Evolutionary conservation across 2,888 invertebrate genomes (phyloP).

Genomic region (Ectropis crepuscularia): DNA sequence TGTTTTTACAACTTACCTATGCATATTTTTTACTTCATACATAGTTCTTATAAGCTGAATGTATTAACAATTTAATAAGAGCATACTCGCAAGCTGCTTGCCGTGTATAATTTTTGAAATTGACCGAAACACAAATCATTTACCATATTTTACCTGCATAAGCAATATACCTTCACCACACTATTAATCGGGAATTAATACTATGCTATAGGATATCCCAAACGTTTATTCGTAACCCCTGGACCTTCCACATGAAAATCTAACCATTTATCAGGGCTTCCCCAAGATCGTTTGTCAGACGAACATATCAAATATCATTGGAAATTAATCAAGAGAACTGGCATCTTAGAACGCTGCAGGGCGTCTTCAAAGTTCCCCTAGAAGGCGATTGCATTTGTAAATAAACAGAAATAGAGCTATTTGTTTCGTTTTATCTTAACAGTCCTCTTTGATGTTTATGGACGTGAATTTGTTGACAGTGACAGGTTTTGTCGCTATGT

Average conservation of each 20-base stretch:
- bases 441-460: slow-evolving; percentile 37
- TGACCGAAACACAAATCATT: too few species aligned
- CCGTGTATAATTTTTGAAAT: too few species aligned
- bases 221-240: slow-evolving; percentile 62
- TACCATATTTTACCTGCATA: not conserved
- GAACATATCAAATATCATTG: slow-evolving; percentile 80
- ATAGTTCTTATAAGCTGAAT: too few species aligned
- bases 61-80: too few species aligned
- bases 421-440: slow-evolving; percentile 40
- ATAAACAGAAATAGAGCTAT: slow-evolving; percentile 39
- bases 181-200: slow-evolving; percentile 54
- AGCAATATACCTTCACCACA: not conserved
- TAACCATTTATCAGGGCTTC: slow-evolving; percentile 76
- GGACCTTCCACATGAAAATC: slow-evolving; percentile 70
- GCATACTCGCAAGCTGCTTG: too few species aligned
- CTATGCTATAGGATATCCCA: slow-evolving; percentile 60
- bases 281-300: slow-evolving; percentile 64
- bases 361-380: slow-evolving; percentile 48
- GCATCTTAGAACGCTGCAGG: slow-evolving; percentile 50
- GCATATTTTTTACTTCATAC: too few species aligned
- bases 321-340: slow-evolving; percentile 75
- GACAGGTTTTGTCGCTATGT: slow-evolving; percentile 16
- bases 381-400: slow-evolving; percentile 42
- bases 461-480: slow-evolving; percentile 19
- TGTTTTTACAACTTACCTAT: too few species aligned